Evolutionary conservation across 2,888 invertebrate genomes (phyloP).

Genomic region (Lasioglossum figueresi): DNA sequence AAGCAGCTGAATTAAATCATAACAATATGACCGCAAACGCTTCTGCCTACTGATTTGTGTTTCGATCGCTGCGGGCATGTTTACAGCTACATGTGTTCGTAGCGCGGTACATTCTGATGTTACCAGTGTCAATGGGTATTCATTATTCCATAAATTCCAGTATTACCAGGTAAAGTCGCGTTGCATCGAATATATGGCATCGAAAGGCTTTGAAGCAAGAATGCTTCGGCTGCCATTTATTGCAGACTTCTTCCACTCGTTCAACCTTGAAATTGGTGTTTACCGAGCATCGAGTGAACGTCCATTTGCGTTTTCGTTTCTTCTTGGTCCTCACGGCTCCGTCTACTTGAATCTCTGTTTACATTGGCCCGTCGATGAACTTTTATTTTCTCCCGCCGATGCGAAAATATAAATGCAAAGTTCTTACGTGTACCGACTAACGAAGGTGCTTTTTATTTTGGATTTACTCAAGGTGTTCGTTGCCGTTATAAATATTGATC

Average conservation of each 20-base stretch:
- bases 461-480: neutral
- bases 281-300: neutral
- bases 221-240: constrained; percentile 12
- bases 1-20: constrained; percentile 5
- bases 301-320: constrained; percentile 12
- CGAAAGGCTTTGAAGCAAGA: neutral
- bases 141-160: constrained; percentile 42
- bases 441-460: neutral
- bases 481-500: too few species aligned
- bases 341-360: neutral
- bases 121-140: constrained; percentile 27
- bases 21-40: neutral
- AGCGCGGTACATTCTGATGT: constrained; percentile 11
- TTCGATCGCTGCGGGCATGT: neutral
- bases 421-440: neutral
- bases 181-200: constrained; percentile 30
- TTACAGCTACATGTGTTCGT: neutral
- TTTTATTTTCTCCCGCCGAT: neutral
- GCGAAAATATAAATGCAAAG: neutral
- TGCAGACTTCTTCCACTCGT: constrained; percentile 18
- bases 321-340: neutral
- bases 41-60: neutral
- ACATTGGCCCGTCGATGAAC: too few species aligned
- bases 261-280: constrained; percentile 26
- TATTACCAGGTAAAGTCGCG: constrained; percentile 29